Evolutionary conservation across 2,888 invertebrate genomes (phyloP).

Genomic region (Meghimatium bilineatum): DNA sequence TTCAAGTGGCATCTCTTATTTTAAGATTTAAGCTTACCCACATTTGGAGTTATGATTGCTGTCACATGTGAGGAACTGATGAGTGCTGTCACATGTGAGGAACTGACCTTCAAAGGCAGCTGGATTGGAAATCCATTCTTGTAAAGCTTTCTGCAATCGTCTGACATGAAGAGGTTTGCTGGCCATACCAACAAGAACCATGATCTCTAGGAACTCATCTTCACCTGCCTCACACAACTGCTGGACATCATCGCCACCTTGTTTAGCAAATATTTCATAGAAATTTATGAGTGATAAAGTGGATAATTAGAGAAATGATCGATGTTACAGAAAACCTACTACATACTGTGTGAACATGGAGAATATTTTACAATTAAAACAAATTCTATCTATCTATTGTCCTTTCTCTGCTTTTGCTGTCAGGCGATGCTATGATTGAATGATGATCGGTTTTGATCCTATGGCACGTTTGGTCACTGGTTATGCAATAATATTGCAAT

Average conservation of each 20-base stretch:
- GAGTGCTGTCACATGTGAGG: neutral
- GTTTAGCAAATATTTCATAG: neutral
- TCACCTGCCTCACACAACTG: slow-evolving; percentile 99
- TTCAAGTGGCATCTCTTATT: too few species aligned
- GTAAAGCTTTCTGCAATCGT: slow-evolving; percentile 94
- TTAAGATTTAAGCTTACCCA: neutral
- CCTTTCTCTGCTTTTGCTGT: too few species aligned
- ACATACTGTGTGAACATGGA: too few species aligned
- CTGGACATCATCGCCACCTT: slow-evolving; percentile 98
- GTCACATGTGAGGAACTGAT: too few species aligned
- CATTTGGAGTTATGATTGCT: neutral
- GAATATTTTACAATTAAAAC: too few species aligned
- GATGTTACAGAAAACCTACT: too few species aligned
- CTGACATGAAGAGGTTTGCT: slow-evolving; percentile 98
- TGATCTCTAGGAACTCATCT: slow-evolving; percentile 98
- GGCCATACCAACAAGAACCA: slow-evolving; percentile 99
- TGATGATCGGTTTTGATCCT: too few species aligned
- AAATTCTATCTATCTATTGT: too few species aligned
- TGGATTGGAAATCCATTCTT: slow-evolving; percentile 96
- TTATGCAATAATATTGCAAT: too few species aligned
- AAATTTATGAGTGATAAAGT: neutral
- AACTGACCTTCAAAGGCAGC: slow-evolving; percentile 57
- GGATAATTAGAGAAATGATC: neutral
- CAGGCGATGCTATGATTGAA: too few species aligned
- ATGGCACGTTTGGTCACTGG: too few species aligned